Evolutionary conservation across 1,140 invertebrate genomes (phyloP).

Genomic region (Patella vulgata): DNA sequence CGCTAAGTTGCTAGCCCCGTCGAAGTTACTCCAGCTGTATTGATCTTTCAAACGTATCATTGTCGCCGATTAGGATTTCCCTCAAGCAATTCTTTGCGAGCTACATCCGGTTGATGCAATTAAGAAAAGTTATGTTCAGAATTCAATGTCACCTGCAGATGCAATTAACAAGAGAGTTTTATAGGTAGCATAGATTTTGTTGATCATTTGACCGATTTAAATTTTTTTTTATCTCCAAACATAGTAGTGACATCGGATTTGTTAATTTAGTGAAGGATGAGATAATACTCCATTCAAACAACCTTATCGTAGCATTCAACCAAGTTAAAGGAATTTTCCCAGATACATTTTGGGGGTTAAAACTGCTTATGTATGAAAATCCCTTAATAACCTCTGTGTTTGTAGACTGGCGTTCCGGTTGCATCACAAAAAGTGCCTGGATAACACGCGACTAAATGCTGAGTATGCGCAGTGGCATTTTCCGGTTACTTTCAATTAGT

Average conservation of each 20-base stretch:
- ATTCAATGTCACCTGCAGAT: no score
- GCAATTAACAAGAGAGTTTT: no score
- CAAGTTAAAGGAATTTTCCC: no score
- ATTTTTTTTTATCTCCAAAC: conserved; percentile 7
- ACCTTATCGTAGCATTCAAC: conserved; percentile 18
- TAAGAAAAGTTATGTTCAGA: background rate
- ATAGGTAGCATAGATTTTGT: background rate
- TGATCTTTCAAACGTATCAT: conserved; percentile 16
- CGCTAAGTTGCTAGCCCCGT: background rate
- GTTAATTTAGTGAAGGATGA: conserved; percentile 12
- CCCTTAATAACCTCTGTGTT: no score
- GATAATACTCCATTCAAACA: conserved; percentile 25
- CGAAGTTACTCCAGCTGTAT: background rate
- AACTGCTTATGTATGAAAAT: no score
- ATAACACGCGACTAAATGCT: no score
- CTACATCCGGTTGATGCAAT: conserved; percentile 9
- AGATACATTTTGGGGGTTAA: no score
- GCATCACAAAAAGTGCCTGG: no score
- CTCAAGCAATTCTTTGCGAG: conserved; percentile 16
- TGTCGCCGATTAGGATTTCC: conserved; percentile 4
- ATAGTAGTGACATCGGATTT: conserved; percentile 17
- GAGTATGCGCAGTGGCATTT: no score
- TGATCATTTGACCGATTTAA: conserved; percentile 5
- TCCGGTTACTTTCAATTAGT: no score
- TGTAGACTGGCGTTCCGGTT: no score